Percentiles rank a stretch among this genome's conserved stretches.
phyloP scores from a whole-genome alignment of 2,888 invertebrate species.

The Prostheceraeus crozeri region DNA sequence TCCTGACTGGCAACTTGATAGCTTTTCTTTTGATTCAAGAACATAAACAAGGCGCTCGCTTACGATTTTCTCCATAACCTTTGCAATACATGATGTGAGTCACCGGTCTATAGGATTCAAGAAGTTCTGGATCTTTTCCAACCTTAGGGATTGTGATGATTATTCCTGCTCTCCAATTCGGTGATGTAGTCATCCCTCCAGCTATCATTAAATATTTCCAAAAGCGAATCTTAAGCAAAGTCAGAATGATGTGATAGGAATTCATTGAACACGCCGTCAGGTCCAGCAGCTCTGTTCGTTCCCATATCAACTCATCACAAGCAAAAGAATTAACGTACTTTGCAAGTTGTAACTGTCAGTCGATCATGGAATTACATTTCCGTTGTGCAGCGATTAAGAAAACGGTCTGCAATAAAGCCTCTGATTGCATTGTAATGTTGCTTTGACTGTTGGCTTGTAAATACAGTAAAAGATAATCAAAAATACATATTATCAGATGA shows the following conservation, averaged over 20 bases:
- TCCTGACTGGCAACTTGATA: conserved; percentile 9
- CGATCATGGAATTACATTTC: no score
- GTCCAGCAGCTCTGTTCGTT: conserved; percentile 20
- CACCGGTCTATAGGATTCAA: conserved; percentile 17
- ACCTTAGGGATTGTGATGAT: conserved; percentile 12
- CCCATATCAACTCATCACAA: no score
- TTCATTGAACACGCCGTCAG: conserved; percentile 20
- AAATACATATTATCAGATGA: no score
- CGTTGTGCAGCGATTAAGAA: no score
- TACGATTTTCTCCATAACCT: conserved; percentile 4
- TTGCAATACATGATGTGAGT: conserved; percentile 26
- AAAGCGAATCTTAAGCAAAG: not conserved
- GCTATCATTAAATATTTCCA: conserved; percentile 9
- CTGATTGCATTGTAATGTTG: no score
- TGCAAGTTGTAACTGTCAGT: no score
- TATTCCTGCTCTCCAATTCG: conserved; percentile 17
- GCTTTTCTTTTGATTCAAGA: conserved; percentile 22
- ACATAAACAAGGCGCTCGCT: not conserved
- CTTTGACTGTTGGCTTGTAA: no score
- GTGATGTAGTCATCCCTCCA: conserved; percentile 7
- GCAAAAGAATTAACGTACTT: no score
- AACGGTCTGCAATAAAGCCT: no score
- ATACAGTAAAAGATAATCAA: no score
- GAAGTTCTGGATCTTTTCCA: conserved; percentile 11
- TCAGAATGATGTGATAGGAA: conserved; percentile 16